Percentiles rank a stretch among this genome's conserved stretches.
These are phyloP conservation scores for Aepyceros melampus DNA, from an alignment of 2,113 vertebrate species.

Conservation along the genomic window DNA sequence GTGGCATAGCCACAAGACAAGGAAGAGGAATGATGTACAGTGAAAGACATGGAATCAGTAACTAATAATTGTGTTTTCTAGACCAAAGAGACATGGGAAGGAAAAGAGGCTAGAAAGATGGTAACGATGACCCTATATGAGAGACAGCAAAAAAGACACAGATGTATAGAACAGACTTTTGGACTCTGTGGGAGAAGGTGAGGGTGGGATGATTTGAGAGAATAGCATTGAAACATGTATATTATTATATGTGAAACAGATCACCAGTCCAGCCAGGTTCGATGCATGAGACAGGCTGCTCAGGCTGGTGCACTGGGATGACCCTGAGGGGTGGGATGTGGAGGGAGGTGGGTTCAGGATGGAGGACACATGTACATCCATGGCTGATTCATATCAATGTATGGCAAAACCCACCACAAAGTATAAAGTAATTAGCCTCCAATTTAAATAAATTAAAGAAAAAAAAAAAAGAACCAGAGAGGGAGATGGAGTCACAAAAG, in stretches of 20 bases:
- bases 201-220: neutral
- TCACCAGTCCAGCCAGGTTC: neutral
- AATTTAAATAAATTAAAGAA: neutral
- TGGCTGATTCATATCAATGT: no score
- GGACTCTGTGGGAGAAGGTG: neutral
- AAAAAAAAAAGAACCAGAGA: neutral
- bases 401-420: neutral
- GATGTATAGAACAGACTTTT: neutral
- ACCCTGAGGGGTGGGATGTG: neutral
- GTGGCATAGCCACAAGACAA: neutral
- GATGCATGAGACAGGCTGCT: neutral
- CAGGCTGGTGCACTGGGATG: neutral
- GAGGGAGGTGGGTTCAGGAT: neutral
- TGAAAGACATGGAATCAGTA: neutral
- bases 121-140: neutral
- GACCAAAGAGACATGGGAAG: neutral
- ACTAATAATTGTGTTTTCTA: neutral
- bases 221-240: neutral
- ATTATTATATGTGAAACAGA: neutral
- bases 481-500: neutral
- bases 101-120: neutral
- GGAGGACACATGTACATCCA: neutral
- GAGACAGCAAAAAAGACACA: neutral
- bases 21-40: neutral
- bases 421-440: neutral